Base-by-base conservation (phyloP, 2,113 vertebrate genomes). In the Halcyon malimbica region DNA sequence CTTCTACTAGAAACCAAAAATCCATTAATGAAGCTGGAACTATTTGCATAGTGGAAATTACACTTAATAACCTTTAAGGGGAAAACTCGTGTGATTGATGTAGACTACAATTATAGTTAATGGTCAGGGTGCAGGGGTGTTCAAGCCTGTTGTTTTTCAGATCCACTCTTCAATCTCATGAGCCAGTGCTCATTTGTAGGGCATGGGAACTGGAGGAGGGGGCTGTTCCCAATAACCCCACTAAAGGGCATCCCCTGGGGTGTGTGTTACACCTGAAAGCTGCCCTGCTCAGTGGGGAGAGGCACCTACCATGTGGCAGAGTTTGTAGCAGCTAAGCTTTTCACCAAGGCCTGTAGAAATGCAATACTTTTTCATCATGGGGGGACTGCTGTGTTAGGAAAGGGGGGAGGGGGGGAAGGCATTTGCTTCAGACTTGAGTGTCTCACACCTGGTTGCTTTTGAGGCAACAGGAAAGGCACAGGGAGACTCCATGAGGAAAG, bases 31-130 rank as follows among this genome's bases (percentile, higher is more conserved):
- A 96, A 96, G 90, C 96, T 96, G 92, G 92, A 93, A 96, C 76
- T 96, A 97, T 96, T 96, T 96, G 96, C 96, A 97, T 96, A 96
- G 93, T 68, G 88, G 83, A 97, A 95, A 96, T 97, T 96, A 94
- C 86, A 90, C 94, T 93, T 97, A 95, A 96, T 96, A 96, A 96
- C 96, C 88, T 96, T 97, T 95, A 95, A 96, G 92, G 95, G 90
- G 88, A 90, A 86, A 91, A 84, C 90, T 94, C 42, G 6, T 39
- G 62, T 96, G 95, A 96, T 96, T 97, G 96, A 96, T 96, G 96
- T 90, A 24, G 95, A 92, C 93, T 73, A 94, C 96, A 96, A 97
- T 96, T 96, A 95, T 5, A 95, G 95, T 79, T 96, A 96, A 96
- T 96, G 96, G 96, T 93, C 92, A 92, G 92, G 91, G 91, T 85